These are phyloP conservation scores for Hylyphantes graminicola DNA, from an alignment of 1,140 invertebrate genomes.

Conservation along the genomic window DNA sequence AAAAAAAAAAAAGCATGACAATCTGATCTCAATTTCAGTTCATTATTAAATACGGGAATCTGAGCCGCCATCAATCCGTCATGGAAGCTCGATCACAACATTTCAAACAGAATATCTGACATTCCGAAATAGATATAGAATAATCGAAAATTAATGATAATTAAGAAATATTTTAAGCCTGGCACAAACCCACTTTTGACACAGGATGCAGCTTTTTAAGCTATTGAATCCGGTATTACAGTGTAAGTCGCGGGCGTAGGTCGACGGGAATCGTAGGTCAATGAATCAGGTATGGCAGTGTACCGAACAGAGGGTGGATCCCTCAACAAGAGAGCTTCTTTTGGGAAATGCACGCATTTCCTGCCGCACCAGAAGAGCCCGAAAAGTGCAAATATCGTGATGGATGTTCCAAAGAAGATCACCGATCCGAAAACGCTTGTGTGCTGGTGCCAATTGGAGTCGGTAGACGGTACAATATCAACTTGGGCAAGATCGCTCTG, in stretches of 20 bases:
- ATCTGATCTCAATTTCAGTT: too few species aligned
- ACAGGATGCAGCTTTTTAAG: not conserved
- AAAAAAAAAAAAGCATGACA: too few species aligned
- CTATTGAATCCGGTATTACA: conserved; percentile 50
- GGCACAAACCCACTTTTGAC: too few species aligned
- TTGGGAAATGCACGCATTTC: conserved; percentile 57
- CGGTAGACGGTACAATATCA: not conserved
- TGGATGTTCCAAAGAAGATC: conserved; percentile 56
- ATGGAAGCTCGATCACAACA: too few species aligned
- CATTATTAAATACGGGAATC: too few species aligned
- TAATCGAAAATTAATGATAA: too few species aligned
- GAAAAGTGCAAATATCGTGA: conserved; percentile 55
- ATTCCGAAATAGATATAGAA: too few species aligned
- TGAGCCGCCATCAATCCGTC: too few species aligned
- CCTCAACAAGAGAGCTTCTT: conserved; percentile 54
- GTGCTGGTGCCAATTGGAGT: conserved; percentile 41
- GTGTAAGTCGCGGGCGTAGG: conserved; percentile 44
- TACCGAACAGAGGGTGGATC: conserved; percentile 58
- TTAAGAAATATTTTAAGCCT: too few species aligned
- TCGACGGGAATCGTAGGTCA: conserved; percentile 42
- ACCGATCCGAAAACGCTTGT: conserved; percentile 55
- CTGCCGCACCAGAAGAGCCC: conserved; percentile 55
- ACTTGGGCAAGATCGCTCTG: not conserved
- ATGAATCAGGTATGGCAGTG: conserved; percentile 57
- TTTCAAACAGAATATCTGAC: too few species aligned